These are phyloP conservation scores for Rallus limicola DNA, from an alignment of 2,113 vertebrate species.

Conservation along the genomic window DNA sequence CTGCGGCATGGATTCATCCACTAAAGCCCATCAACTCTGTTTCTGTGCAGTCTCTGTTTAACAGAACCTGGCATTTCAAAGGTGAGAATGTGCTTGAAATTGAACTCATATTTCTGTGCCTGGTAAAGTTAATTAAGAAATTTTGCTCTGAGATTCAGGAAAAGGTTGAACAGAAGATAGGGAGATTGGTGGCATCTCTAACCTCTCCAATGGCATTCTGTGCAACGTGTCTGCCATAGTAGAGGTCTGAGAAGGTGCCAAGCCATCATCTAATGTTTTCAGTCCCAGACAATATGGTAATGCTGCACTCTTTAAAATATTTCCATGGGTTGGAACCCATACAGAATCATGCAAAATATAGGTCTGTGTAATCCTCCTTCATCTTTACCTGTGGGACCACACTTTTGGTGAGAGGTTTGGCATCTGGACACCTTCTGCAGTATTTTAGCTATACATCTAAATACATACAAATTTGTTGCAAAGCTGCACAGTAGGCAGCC, in stretches of 20 bases:
- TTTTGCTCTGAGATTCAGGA: neutral
- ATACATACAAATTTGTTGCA: neutral
- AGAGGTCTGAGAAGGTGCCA: neutral
- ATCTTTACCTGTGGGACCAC: neutral
- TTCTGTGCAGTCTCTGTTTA: neutral
- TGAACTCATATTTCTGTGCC: neutral
- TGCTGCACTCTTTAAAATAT: neutral
- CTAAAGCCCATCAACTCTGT: neutral
- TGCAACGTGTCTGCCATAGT: neutral
- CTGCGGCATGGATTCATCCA: neutral
- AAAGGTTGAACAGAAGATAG: neutral
- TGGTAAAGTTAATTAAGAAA: neutral
- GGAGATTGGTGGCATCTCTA: neutral
- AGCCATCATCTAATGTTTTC: neutral
- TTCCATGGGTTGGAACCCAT: neutral
- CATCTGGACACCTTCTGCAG: neutral
- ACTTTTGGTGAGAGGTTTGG: neutral
- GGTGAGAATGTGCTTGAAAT: neutral
- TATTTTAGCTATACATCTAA: neutral
- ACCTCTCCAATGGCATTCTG: neutral
- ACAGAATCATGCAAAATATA: neutral
- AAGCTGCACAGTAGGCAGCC: neutral
- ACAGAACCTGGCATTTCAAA: neutral
- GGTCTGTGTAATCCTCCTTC: fast-evolving
- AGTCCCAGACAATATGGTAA: neutral